Evolutionary conservation across 2,888 invertebrate genomes (phyloP), one percentile per base, ranked within the genome.

Genomic region (Agapostemon virescens): DNA sequence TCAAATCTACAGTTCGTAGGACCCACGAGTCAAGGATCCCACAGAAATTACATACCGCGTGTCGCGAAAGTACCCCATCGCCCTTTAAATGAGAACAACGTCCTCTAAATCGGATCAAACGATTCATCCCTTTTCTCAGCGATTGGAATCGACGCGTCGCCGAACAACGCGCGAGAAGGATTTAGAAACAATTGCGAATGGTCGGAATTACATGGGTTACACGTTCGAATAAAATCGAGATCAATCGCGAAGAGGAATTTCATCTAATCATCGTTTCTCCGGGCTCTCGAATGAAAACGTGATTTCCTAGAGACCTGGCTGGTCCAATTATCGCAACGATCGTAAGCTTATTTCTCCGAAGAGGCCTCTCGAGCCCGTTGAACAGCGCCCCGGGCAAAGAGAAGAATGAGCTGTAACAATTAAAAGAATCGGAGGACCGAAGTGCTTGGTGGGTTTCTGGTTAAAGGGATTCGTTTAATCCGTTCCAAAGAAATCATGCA

Each of bases 391-490:
- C 3, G 7, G 11, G 9, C 20, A 61, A 30, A 61, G 30, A 61
- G 61, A 61, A 9, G 61, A 30, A 30, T 30, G 33, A 26, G 15
- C 9, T 20, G 30, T 33, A 33, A 20, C 30, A 61, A 61, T 61
- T 61, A 30, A 30, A 61, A 61, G 61, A 61, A 61, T 61, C 61
- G 61, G 7, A 20, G 9, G 30, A 11, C 20, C 30, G 17, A 61
- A 61, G 61, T 61, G 61, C 61, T 61, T 33, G 30, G 20, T 9
- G 30, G 61, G 61, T 61, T 33, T 30, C 61, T 20, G 20, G 30
- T 61, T 61, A 61, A 61, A 61, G 30, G 61, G 33, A 61, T 67
- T 30, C 67, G 20, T 42, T 67, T 67, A 26, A 42, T 67, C 38
- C 67, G 20, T 20, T 20, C 26, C 4, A 66, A 67, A 40, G 61